A percentile compares a stretch with the other conserved stretches of the same genome.
phyloP scores from a whole-genome alignment of 2,888 invertebrate species.

The Alitta virens region DNA sequence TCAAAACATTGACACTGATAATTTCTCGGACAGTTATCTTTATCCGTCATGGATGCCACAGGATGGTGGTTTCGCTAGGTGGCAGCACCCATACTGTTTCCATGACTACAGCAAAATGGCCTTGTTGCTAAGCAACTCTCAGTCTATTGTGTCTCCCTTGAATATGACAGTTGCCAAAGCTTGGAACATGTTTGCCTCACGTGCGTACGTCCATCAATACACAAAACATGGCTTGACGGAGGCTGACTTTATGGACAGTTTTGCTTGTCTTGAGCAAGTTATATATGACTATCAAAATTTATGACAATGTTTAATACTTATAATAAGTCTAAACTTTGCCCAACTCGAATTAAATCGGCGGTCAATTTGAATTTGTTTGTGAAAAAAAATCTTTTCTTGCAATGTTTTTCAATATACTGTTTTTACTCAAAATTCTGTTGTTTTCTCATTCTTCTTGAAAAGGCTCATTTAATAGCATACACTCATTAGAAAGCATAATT shows the following conservation, averaged over 20 bases:
- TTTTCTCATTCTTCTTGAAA: no score
- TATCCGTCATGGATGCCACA: slow-evolving; percentile 46
- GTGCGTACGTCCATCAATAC: slow-evolving; percentile 59
- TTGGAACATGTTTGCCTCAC: slow-evolving; percentile 56
- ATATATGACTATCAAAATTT: slow-evolving; percentile 43
- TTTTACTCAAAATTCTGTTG: no score
- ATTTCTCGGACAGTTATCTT: slow-evolving; percentile 41
- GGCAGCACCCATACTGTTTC: slow-evolving; percentile 44
- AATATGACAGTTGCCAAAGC: slow-evolving; percentile 51
- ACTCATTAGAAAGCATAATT: no score
- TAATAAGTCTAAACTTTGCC: no score
- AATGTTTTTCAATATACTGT: no score
- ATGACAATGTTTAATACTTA: no score
- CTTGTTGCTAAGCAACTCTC: slow-evolving; percentile 52
- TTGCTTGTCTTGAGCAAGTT: slow-evolving; percentile 55
- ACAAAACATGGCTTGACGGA: slow-evolving; percentile 50
- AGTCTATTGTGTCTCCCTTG: slow-evolving; percentile 41
- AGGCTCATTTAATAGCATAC: no score
- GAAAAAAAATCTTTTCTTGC: no score
- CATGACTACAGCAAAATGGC: slow-evolving; percentile 52
- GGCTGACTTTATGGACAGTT: slow-evolving; percentile 55
- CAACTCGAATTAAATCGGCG: no score
- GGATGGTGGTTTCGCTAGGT: slow-evolving; percentile 24
- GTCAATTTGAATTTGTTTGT: no score
- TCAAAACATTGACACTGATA: slow-evolving; percentile 30